These are phyloP conservation scores for Bembecia ichneumoniformis DNA, from an alignment of 2,888 invertebrate genomes.

Conservation along the genomic window DNA sequence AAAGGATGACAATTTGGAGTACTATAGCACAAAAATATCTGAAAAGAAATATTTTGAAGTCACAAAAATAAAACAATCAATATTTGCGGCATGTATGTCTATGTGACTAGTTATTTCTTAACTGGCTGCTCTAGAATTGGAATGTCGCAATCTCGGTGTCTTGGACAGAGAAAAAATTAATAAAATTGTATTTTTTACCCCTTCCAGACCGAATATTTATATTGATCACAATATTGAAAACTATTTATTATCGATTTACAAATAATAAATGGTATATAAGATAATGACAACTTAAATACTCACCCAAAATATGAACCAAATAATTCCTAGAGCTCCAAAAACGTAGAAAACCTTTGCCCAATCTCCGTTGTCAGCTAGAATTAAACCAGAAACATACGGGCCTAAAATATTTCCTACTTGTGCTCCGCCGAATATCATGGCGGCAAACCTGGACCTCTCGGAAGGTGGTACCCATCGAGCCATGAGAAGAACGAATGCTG, in stretches of 20 bases:
- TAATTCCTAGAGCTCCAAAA: slow-evolving; percentile 64
- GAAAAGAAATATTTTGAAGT: no score
- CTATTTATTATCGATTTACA: no score
- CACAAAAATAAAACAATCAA: background rate
- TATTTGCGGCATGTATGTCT: slow-evolving; percentile 1
- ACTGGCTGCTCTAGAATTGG: background rate
- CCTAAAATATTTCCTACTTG: slow-evolving; percentile 70
- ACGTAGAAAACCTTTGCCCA: slow-evolving; percentile 74
- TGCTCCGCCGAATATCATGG: slow-evolving; percentile 74
- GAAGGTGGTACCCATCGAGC: slow-evolving; percentile 74
- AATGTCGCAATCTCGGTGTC: background rate
- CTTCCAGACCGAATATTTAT: no score
- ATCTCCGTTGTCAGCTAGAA: slow-evolving; percentile 56
- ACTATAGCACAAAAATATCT: slow-evolving; percentile 59
- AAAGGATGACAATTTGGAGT: slow-evolving; percentile 66
- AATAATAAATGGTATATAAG: background rate
- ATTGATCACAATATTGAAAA: no score
- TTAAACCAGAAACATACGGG: slow-evolving; percentile 56
- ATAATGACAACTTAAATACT: slow-evolving; percentile 9
- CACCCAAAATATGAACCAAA: slow-evolving; percentile 70
- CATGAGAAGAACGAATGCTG: slow-evolving; percentile 73
- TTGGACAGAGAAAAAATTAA: no score
- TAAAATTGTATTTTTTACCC: no score
- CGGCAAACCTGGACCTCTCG: slow-evolving; percentile 71
- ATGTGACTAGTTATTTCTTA: background rate